Base-by-base conservation (phyloP, 2,113 vertebrate species). In the Hydrochoerus hydrochaeris region DNA sequence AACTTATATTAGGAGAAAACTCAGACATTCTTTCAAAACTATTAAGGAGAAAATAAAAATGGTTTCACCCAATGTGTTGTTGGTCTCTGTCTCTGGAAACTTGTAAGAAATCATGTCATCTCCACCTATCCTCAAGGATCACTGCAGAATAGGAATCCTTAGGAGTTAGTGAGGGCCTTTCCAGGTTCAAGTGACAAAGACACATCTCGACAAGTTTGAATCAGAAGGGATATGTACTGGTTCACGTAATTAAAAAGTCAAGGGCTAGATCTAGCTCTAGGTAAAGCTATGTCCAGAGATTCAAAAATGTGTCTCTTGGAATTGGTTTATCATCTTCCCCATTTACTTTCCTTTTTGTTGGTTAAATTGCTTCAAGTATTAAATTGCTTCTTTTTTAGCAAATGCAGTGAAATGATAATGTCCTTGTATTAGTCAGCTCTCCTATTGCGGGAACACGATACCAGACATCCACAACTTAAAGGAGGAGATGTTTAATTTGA, bases 1-100 rank as follows among this genome's bases (percentile, higher is more conserved):
- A 44, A 78, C 85, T 91, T 93, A 13, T 73, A 67, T 87, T 57
- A 77, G 63, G 69, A 88, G 41, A 75, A 91, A 87, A 19, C 44
- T 83, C 63, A 65, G 63, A 32, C 30, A 67, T 35, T 67, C 35
- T 90, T 63, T 77, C 4, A 73, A 71, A 73, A 73, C 49, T 58
- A 7, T 22, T 35, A 85, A 30, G 35, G 17, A 54, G 32, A 90
- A 41, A 20, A 11, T 0, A 91, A 19, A 30, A 88, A 90, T 30
- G 7, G 7, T 75, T 41, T 30, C 24, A 73, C 12, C 38, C 60
- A 57, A 35, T 19, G 20, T 44, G 11, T 35, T 35, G 3, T 65
- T 58, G 28, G 38, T 85, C n/a, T 54, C 60, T 49, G 22, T 38
- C 30, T 38, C 41, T n/a, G 11, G 17, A 95, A 92, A 84, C 65